These are phyloP conservation scores for Drosophila siamana DNA, from an alignment of 2,888 invertebrate species.

Conservation along the genomic window DNA sequence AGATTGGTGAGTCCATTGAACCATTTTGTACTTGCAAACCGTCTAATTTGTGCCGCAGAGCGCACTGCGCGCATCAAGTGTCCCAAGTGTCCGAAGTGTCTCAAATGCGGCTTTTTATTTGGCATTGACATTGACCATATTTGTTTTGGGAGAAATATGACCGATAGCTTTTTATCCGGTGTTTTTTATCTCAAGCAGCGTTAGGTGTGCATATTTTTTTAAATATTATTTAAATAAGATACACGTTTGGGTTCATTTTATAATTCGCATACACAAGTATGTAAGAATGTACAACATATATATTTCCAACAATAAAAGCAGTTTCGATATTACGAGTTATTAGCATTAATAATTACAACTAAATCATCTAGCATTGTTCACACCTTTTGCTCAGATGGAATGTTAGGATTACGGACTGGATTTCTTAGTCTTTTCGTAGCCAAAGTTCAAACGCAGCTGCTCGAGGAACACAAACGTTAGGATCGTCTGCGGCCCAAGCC, in stretches of 20 bases:
- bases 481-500: constrained; percentile 98
- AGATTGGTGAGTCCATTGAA: neutral
- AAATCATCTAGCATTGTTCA: constrained; percentile 30
- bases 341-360: constrained; percentile 37
- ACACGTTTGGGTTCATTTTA: neutral
- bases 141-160: constrained; percentile 2
- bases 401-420: constrained; percentile 50
- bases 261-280: constrained; percentile 11
- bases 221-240: neutral
- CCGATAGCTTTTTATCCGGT: neutral
- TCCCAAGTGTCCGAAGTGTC: neutral
- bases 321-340: constrained; percentile 33
- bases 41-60: neutral
- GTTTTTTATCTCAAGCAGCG: no score
- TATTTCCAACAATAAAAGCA: constrained; percentile 60
- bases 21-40: neutral
- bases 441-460: constrained; percentile 94
- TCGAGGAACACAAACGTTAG: constrained; percentile 98
- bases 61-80: neutral
- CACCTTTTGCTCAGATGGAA: constrained; percentile 58
- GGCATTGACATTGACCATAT: constrained; percentile 17
- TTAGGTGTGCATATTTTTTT: no score
- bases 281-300: constrained; percentile 17
- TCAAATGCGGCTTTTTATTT: constrained; percentile 8
- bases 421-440: constrained; percentile 79